Evolutionary conservation across 2,797 vertebrate genomes (phyloP).

Genomic region (Otolemur crassicaudatus): DNA sequence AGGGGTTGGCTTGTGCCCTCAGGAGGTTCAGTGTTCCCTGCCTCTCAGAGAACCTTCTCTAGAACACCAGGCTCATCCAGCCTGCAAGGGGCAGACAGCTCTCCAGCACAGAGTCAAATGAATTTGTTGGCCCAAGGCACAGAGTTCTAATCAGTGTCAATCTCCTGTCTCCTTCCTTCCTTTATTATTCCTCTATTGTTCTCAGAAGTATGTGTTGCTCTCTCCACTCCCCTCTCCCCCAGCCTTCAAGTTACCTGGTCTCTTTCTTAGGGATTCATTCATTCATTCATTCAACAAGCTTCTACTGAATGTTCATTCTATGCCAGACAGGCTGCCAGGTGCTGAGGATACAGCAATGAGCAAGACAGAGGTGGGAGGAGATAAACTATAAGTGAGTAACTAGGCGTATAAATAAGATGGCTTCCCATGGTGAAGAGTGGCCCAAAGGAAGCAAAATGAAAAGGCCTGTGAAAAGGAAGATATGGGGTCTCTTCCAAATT

Average conservation of each 20-base stretch:
- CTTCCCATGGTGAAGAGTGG: not conserved
- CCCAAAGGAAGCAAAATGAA: not conserved
- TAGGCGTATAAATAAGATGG: not conserved
- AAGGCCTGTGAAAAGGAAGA: not conserved
- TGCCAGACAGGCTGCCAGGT: not conserved
- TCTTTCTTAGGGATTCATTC: not conserved
- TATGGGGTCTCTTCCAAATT: not conserved
- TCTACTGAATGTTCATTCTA: not conserved
- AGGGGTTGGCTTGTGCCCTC: not conserved
- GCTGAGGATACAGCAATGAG: not conserved
- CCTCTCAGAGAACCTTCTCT: not conserved
- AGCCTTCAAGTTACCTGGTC: not conserved
- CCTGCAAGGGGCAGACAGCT: not conserved
- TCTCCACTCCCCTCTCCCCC: not conserved
- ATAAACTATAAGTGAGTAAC: not conserved
- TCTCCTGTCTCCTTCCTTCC: not conserved
- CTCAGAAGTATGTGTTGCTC: not conserved
- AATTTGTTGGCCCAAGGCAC: not conserved
- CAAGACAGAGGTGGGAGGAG: not conserved
- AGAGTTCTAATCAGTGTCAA: not conserved
- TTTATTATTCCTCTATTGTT: not conserved
- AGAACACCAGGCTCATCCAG: not conserved
- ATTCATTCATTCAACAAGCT: not conserved
- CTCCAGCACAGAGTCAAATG: not conserved
- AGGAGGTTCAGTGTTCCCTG: not conserved